Percentiles rank a stretch among this genome's conserved stretches.
Evolutionary conservation across 2,113 vertebrate genomes (phyloP).

Genomic region (Dipodomys ordii): DNA sequence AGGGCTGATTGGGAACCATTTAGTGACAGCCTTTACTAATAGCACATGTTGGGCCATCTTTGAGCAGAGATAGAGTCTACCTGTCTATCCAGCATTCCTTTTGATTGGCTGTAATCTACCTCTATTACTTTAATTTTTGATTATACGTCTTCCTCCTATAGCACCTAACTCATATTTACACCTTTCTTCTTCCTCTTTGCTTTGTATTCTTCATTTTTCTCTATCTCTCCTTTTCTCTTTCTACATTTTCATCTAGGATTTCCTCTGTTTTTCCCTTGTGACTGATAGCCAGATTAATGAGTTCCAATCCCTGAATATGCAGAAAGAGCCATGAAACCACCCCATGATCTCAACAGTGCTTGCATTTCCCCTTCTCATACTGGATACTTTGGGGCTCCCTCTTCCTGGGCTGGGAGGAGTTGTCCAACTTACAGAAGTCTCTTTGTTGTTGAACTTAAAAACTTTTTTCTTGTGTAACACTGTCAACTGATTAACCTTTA

Average conservation of each 20-base stretch:
- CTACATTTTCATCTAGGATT: background rate
- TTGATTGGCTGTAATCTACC: background rate
- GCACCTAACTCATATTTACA: background rate
- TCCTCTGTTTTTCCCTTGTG: background rate
- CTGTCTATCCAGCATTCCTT: background rate
- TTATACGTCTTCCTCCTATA: background rate
- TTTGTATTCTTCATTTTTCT: background rate
- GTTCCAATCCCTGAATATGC: background rate
- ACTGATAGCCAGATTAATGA: background rate
- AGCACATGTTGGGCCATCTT: background rate
- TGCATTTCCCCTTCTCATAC: background rate
- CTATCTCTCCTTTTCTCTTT: background rate
- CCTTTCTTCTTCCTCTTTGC: background rate
- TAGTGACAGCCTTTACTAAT: constrained; percentile 3
- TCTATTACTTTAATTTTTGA: background rate
- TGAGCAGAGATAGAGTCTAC: background rate
- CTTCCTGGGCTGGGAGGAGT: background rate
- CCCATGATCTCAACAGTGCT: background rate
- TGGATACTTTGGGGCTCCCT: background rate
- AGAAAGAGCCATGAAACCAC: background rate
- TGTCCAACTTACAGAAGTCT: constrained; percentile 14
- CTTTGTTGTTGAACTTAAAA: constrained; percentile 41
- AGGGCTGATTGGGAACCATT: background rate
- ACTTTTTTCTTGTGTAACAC: constrained; percentile 62
- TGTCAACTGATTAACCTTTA: constrained; percentile 79